Base-by-base conservation (phyloP, 1,140 invertebrate genomes). In the Atta colombica region DNA sequence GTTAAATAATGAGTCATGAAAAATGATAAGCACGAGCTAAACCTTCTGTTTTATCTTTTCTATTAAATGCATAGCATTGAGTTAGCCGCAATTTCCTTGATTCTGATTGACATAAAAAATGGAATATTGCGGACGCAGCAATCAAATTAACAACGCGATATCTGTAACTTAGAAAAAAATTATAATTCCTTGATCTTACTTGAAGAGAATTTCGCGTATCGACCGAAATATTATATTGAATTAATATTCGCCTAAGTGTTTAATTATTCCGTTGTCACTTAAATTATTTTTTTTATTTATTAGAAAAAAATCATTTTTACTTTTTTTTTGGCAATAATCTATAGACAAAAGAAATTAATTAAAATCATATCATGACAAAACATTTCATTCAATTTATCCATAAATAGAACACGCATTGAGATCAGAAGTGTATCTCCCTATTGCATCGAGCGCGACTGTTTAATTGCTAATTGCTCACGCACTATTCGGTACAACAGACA, bases 391-490 rank as follows among this genome's bases (percentile, higher is more conserved):
- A n/a, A 71, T 60, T 28, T 25, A n/a, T 81, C 3, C 7, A 10
- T 55, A 75, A 84, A 14, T 61, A 14, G n/a, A 39, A 35, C 18
- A 28, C 66, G 21, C 14, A 84, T 75, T 21, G 45, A 75, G 55
- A 61, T 39, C 25, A n/a, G 25, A 45, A 10, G 60, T 71, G 18
- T 21, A 74, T 51, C 25, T 61, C 16, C 8, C n/a, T 14, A 25
- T n/a, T 49, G 21, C 16, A 82, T 3, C 58, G 55, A 82, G 21
- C 53, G 25, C 35, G 8, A 49, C 25, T 35, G 55, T 84, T 84
- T 84, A 84, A 84, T 84, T 84, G 55, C 10, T 82, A 82, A 82
- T 82, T 82, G 68, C 53, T 39, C 4, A 81, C 39, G 68, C 66
- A 81, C 21, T 74, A 75, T 61, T 75, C 16, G 69, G 28, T 39